phyloP scores from a whole-genome alignment of 1,140 invertebrate species.

The Cherax destructor region DNA sequence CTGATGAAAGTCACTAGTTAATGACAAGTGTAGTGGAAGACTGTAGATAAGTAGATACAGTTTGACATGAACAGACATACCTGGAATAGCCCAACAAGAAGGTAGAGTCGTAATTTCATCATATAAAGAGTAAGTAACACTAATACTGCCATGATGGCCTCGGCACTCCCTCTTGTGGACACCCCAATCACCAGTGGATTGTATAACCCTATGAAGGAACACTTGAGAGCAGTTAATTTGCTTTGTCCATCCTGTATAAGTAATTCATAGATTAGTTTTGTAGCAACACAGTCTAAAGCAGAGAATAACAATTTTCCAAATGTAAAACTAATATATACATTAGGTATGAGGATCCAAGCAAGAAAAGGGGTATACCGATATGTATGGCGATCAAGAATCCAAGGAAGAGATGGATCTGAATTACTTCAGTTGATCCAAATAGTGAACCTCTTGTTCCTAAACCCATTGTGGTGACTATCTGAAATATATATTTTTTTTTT shows the following conservation, averaged over 20 bases:
- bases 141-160: conserved; percentile 90
- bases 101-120: conserved; percentile 73
- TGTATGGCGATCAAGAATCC: conserved; percentile 85
- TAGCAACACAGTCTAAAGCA: conserved; percentile 87
- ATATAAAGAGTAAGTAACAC: conserved; percentile 83
- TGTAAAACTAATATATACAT: conserved; percentile 82
- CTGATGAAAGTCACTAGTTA: conserved; percentile 75
- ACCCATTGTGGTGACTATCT: conserved; percentile 37
- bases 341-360: conserved; percentile 90
- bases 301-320: conserved; percentile 96
- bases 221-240: conserved; percentile 75
- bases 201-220: conserved; percentile 90
- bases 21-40: conserved; percentile 86
- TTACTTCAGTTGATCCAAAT: conserved; percentile 41
- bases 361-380: conserved; percentile 97
- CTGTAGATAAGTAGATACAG: conserved; percentile 95
- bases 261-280: conserved; percentile 82
- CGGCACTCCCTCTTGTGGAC: conserved; percentile 96
- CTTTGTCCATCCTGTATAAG: conserved; percentile 70
- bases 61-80: conserved; percentile 93
- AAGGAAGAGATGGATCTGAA: conserved; percentile 73
- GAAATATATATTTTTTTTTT: no score
- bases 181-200: conserved; percentile 95
- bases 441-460: conserved; percentile 48
- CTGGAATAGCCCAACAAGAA: conserved; percentile 85